Evolutionary conservation across 2,888 invertebrate species (phyloP), one percentile per base, ranked within the genome.

Genomic region (Epirrhoe alternata): DNA sequence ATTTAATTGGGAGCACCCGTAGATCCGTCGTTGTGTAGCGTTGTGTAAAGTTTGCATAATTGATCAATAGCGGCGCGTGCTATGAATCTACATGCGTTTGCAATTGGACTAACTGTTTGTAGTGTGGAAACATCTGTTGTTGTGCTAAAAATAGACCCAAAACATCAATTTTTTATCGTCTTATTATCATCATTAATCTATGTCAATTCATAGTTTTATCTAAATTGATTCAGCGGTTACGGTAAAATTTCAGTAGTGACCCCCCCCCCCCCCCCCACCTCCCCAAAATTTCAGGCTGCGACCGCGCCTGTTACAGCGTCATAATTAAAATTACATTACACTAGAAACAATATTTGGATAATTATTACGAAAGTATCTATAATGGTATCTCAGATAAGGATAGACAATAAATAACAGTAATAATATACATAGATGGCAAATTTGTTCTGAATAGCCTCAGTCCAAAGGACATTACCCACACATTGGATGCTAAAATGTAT

Each of bases 401-500:
- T 8, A 35, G 17, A 30, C 5, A n/a, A 31, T 56, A 24, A 50
- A 38, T 42, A 59, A 51, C 51, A 42, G 60, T 61, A 61, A 53
- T 45, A 52, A n/a, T 17, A 53, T n/a, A 61, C 31, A 31, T 30
- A 60, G 10, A 58, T 58, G n/a, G 58, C 58, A 5, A 51, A 59
- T 38, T 35, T 50, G 51, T 61, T 56, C 38, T 38, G 35, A 58
- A 42, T 56, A 64, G 66, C 52, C 59, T 66, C 38, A 54, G 56
- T 52, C 17, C 33, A 65, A 67, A 70, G 67, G 60, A 67, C 54
- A 64, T 59, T 59, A 68, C 68, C 64, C 68, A 71, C 71, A 53
- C 61, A 47, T 58, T 50, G 33, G 47, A 52, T 47, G 53, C 59
- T 64, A 53, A 52, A 63, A 58, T 49, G 50, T 47, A 53, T 57